These are phyloP conservation scores for Bradypodion pumilum DNA, from an alignment of 2,797 vertebrate species.

Conservation along the genomic window DNA sequence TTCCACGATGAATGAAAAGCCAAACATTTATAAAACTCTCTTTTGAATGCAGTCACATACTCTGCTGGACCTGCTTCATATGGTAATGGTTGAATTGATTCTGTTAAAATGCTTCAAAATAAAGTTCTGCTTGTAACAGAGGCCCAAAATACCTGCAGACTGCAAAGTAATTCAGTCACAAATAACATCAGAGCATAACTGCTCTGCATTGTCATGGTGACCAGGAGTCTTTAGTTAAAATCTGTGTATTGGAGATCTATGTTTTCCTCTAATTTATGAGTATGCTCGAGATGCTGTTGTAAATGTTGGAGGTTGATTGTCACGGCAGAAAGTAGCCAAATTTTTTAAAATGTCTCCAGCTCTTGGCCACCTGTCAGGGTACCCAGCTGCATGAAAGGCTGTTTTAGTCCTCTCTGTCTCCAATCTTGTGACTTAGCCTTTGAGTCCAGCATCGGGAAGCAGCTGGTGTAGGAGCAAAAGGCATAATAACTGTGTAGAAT, in stretches of 20 bases:
- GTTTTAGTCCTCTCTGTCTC: neutral
- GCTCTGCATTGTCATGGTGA: conserved; percentile 26
- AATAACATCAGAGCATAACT: conserved; percentile 27
- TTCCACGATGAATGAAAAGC: neutral
- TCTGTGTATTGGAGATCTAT: conserved; percentile 10
- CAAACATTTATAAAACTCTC: neutral
- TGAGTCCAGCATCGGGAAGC: neutral
- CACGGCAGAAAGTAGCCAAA: no score
- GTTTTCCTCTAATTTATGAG: neutral
- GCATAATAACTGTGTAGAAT: neutral
- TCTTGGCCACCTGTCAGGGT: neutral
- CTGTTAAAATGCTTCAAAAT: conserved; percentile 7
- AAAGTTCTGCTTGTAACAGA: neutral
- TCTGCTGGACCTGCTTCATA: neutral
- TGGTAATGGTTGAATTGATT: conserved; percentile 4
- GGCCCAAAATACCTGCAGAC: conserved; percentile 8
- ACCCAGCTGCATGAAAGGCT: neutral
- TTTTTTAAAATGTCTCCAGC: neutral
- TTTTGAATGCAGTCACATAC: neutral
- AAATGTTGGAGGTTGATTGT: neutral
- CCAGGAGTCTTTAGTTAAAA: conserved; percentile 23
- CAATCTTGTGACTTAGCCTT: neutral
- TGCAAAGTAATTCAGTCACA: conserved; percentile 6
- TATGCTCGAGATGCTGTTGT: neutral
- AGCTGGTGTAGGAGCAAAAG: neutral